These are phyloP conservation scores for Brachionus plicatilis DNA, from an alignment of 1,140 invertebrate genomes.

Conservation along the genomic window DNA sequence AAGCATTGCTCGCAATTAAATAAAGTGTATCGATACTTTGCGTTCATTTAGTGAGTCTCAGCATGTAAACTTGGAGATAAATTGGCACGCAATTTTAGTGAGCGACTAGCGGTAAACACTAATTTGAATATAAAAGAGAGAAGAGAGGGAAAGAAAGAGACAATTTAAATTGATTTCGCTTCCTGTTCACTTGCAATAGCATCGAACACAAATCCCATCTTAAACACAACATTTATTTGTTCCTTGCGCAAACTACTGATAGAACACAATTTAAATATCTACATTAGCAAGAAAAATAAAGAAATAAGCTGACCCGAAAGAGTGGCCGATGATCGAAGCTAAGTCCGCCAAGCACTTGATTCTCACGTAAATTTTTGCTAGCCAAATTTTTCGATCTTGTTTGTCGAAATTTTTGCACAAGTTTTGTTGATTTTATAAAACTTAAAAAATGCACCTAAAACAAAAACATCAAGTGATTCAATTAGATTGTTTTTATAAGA, in stretches of 20 bases:
- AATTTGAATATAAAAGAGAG: constrained; percentile 3
- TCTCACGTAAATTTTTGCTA: not conserved
- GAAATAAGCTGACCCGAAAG: too few relatives aligned
- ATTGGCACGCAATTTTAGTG: not conserved
- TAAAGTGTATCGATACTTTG: not conserved
- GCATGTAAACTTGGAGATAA: constrained; percentile 25
- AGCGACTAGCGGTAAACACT: not conserved
- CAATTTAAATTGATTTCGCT: not conserved
- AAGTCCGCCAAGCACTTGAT: not conserved
- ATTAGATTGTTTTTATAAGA: not conserved
- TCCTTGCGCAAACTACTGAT: not conserved
- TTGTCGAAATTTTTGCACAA: not conserved
- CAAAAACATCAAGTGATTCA: not conserved
- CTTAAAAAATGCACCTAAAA: constrained; percentile 3
- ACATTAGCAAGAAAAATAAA: too few relatives aligned
- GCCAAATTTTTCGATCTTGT: not conserved
- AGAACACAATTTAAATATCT: not conserved
- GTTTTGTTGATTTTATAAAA: constrained; percentile 5
- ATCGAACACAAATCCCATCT: not conserved
- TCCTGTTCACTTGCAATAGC: not conserved
- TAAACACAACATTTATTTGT: constrained; percentile 34
- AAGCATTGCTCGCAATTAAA: too few relatives aligned
- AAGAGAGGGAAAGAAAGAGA: not conserved
- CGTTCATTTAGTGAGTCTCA: not conserved
- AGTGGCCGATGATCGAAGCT: not conserved